phyloP scores from a whole-genome alignment of 2,113 vertebrate genomes.

The Casuarius casuarius region DNA sequence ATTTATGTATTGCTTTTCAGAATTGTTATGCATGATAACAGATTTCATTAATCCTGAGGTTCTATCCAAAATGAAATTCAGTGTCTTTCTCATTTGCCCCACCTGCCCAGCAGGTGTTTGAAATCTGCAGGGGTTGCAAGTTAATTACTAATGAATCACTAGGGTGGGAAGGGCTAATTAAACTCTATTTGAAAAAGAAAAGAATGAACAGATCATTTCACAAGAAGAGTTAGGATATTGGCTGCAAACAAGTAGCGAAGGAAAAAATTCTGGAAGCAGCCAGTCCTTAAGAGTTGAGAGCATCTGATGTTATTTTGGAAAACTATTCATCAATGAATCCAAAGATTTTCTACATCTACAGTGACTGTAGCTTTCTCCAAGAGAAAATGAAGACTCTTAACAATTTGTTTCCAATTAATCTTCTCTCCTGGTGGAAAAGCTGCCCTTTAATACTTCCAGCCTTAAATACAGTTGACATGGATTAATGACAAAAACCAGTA shows the following conservation, averaged over 20 bases:
- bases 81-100: neutral
- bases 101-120: conserved; percentile 38
- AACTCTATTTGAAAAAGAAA: neutral
- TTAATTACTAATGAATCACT: conserved; percentile 41
- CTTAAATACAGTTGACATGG: neutral
- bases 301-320: neutral
- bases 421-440: neutral
- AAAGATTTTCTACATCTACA: neutral
- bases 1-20: neutral
- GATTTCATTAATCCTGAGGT: conserved; percentile 14
- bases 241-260: neutral
- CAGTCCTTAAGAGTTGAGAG: neutral
- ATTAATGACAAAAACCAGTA: neutral
- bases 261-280: neutral
- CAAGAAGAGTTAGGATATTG: neutral
- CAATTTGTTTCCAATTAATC: conserved; percentile 6
- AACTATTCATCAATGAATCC: neutral
- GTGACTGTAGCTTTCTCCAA: neutral
- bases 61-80: neutral
- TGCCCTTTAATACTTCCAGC: neutral
- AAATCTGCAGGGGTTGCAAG: neutral
- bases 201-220: neutral
- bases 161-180: conserved; percentile 24
- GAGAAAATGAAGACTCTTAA: neutral
- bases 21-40: neutral